Base-by-base conservation (phyloP, 1,140 invertebrate species). In the Micrasema longulum region DNA sequence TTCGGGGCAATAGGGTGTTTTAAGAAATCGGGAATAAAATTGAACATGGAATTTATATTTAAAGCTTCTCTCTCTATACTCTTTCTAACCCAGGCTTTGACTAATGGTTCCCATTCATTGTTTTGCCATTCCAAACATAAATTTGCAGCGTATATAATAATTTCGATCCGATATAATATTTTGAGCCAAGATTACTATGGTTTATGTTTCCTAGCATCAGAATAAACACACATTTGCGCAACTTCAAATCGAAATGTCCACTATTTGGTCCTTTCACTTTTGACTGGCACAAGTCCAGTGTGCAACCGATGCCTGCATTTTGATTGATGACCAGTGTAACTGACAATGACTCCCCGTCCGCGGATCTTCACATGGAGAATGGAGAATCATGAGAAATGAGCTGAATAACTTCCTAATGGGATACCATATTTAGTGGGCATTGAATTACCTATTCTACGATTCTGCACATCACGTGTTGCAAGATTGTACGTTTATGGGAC, bases 381-480 rank as follows among this genome's bases (percentile, higher is more conserved):
- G 22, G n/a, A 20, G 16, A 35, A 35, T 38, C 55, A 60, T 38
- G 55, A 22, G 36, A 60, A 60, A 18, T 11, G 55, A 20, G 55
- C 14, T 38, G 55, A 60, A 41, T 60, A 60, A 31, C 31, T 41
- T 18, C 16, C 22, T 60, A 60, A 60, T 60, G 55, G 55, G 36
- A 20, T 60, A 38, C 55, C 55, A 60, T 60, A 60, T 60, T 60
- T 60, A 60, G 55, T 60, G 31, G 11, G 36, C 35, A 43, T 41
- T 43, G 36, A 36, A 38, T n/a, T n/a, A n/a, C 26, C 26, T 7
- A 31, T 31, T 31, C 26, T n/a, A 12, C 36, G 10, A 20, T 60
- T 60, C 36, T 60, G 55, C 55, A 43, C n/a, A 55, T 41, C 55
- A 38, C 18, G 36, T 60, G 55, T 60, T 60, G 55, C 55, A 60